Conservation (phyloP, 1,140 invertebrate genomes). For the Achatina immaculata region DNA sequence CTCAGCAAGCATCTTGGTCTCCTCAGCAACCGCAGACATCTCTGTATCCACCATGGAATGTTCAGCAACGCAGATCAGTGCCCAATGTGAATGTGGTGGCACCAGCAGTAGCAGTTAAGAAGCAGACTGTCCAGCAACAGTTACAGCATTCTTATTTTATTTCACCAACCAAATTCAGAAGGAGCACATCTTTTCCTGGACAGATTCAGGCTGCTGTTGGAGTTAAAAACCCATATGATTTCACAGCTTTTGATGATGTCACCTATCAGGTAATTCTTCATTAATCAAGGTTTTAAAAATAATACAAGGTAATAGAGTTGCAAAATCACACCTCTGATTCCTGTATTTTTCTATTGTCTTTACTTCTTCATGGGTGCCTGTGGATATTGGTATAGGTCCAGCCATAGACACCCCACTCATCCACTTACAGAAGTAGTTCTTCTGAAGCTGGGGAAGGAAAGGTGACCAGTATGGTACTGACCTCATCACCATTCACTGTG, state of each 20-base stretch:
- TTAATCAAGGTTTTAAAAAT: too few species aligned
- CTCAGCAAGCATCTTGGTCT: slow-evolving; percentile 62
- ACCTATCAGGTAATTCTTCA: slow-evolving; percentile 39
- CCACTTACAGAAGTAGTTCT: too few species aligned
- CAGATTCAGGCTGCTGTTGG: slow-evolving; percentile 79
- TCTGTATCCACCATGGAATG: slow-evolving; percentile 49
- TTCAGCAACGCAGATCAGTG: slow-evolving; percentile 67
- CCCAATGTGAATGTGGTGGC: slow-evolving; percentile 65
- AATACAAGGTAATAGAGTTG: too few species aligned
- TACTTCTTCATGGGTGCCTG: too few species aligned
- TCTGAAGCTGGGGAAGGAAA: too few species aligned
- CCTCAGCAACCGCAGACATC: slow-evolving; percentile 65
- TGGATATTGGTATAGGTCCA: too few species aligned
- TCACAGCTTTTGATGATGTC: slow-evolving; percentile 74
- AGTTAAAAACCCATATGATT: slow-evolving; percentile 78
- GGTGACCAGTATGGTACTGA: too few species aligned
- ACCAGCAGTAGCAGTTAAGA: slow-evolving; percentile 64
- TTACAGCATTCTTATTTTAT: slow-evolving; percentile 72
- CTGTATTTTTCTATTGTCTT: too few species aligned
- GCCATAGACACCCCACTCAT: too few species aligned
- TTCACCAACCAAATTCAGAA: slow-evolving; percentile 85
- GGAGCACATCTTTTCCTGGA: slow-evolving; percentile 90
- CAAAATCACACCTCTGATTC: too few species aligned
- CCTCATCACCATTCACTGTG: too few species aligned
- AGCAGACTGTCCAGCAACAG: slow-evolving; percentile 59